These are phyloP conservation scores for Myrmophylax atrothorax DNA, from an alignment of 2,113 vertebrate genomes.

Conservation along the genomic window DNA sequence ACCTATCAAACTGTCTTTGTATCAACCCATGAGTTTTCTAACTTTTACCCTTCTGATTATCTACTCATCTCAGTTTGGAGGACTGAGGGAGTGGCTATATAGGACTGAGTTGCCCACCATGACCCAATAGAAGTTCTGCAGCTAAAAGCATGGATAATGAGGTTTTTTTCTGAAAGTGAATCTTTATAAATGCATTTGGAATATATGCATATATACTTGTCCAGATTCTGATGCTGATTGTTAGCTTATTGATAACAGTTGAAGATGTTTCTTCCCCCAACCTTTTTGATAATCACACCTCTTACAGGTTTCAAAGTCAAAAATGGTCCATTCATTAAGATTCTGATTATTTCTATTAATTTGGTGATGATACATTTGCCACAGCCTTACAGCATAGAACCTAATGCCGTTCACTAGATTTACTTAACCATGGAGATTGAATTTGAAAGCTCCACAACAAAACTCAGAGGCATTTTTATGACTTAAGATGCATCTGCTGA, in stretches of 20 bases:
- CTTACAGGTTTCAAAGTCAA: neutral
- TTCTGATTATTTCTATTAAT: neutral
- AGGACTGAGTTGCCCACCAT: neutral
- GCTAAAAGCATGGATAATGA: neutral
- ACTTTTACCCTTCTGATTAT: neutral
- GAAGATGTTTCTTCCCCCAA: neutral
- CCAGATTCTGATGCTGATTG: neutral
- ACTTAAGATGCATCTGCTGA: neutral
- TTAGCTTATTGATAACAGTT: neutral
- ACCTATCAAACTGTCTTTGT: neutral
- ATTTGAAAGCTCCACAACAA: neutral
- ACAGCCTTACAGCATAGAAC: neutral
- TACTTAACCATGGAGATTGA: neutral
- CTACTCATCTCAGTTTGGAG: neutral
- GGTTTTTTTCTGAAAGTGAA: neutral
- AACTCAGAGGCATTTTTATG: neutral
- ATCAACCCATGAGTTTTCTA: accelerated
- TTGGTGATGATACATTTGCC: neutral
- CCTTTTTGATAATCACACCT: neutral
- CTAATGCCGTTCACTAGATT: neutral
- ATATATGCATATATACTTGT: neutral
- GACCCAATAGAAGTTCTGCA: neutral
- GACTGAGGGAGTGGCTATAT: accelerated
- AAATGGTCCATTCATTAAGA: neutral
- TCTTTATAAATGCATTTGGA: neutral